phyloP scores from a whole-genome alignment of 2,113 vertebrate genomes.

The Entelurus aequoreus region DNA sequence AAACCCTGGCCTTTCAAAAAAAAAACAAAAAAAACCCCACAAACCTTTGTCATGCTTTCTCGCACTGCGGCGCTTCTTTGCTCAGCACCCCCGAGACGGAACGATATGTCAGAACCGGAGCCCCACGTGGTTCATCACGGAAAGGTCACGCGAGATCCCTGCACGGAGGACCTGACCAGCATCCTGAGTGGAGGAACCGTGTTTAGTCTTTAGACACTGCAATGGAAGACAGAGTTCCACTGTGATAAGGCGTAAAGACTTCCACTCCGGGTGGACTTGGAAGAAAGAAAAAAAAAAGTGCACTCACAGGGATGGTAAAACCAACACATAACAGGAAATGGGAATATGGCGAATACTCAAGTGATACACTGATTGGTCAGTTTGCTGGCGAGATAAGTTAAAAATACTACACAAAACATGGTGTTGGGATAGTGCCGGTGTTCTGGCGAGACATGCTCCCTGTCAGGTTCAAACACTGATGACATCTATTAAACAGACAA shows the following conservation, averaged over 20 bases:
- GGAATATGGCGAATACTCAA: no score
- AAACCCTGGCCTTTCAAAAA: conserved; percentile 65
- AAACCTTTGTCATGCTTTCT: conserved; percentile 54
- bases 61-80: conserved; percentile 44
- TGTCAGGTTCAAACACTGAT: no score
- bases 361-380: no score
- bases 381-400: no score
- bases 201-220: conserved; percentile 32
- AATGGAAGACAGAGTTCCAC: conserved; percentile 24
- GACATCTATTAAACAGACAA: no score
- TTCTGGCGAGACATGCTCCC: no score
- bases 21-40: not conserved
- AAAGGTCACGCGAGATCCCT: conserved; percentile 64
- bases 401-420: no score
- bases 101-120: conserved; percentile 53
- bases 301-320: no score
- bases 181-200: conserved; percentile 21
- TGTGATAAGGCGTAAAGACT: conserved; percentile 22
- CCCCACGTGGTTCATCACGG: conserved; percentile 58
- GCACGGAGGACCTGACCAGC: conserved; percentile 45
- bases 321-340: no score
- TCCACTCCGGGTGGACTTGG: not conserved
- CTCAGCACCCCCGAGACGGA: conserved; percentile 66
- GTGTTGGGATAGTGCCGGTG: no score
- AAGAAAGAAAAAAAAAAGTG: no score